Evolutionary conservation across 2,113 vertebrate species (phyloP).

Genomic region (Panthera uncia): DNA sequence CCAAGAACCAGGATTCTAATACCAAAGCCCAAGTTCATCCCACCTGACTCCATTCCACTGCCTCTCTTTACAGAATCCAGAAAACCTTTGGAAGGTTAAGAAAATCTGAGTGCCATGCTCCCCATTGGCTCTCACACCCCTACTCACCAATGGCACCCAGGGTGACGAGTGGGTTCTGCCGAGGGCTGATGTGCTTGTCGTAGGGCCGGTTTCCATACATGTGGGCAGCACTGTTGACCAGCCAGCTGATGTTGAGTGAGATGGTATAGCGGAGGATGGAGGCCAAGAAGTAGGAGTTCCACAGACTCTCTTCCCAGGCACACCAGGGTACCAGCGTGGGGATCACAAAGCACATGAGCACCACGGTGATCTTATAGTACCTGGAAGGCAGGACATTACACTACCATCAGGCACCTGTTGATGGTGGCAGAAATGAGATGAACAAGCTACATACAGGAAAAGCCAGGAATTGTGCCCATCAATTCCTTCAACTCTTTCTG

Average conservation of each 20-base stretch:
- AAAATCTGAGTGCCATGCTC: constrained; percentile 26
- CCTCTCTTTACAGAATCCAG: neutral
- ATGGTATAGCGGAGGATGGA: constrained; percentile 88
- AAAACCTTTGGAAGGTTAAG: neutral
- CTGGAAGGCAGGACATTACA: constrained; percentile 66
- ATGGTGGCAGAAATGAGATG: accelerated
- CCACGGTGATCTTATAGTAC: constrained; percentile 83
- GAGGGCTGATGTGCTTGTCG: constrained; percentile 86
- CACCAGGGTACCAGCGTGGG: constrained; percentile 88
- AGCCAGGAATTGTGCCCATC: no score
- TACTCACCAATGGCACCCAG: constrained; percentile 88
- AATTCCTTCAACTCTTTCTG: neutral
- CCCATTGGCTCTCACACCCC: constrained; percentile 71
- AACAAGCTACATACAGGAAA: no score
- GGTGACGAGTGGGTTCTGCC: constrained; percentile 86
- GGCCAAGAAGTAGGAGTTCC: constrained; percentile 89
- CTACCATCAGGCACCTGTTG: accelerated
- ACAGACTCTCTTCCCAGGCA: constrained; percentile 88
- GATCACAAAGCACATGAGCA: constrained; percentile 86
- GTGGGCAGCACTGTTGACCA: constrained; percentile 89
- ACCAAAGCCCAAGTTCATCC: neutral
- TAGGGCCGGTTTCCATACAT: constrained; percentile 90
- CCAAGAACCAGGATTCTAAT: neutral
- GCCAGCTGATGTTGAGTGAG: constrained; percentile 87
- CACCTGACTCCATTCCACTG: neutral